phyloP scores from a whole-genome alignment of 2,113 vertebrate genomes.

The Mellivora capensis region DNA sequence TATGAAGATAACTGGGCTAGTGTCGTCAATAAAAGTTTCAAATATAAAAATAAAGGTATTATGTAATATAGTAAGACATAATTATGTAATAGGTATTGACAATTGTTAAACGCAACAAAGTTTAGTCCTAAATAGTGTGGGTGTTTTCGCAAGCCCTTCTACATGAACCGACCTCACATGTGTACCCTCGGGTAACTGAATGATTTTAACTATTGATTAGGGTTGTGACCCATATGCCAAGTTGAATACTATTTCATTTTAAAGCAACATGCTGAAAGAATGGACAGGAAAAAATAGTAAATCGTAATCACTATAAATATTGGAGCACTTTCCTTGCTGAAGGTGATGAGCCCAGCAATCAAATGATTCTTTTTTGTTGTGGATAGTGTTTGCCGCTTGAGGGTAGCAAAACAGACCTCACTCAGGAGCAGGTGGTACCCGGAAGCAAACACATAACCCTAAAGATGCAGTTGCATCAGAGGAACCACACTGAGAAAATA shows the following conservation, averaged over 20 bases:
- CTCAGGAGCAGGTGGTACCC: not conserved
- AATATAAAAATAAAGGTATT: not conserved
- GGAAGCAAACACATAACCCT: not conserved
- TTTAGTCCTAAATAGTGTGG: not conserved
- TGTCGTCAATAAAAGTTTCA: not conserved
- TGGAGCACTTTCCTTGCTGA: not conserved
- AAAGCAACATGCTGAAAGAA: not conserved
- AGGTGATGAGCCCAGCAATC: not conserved
- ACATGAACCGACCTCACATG: not conserved
- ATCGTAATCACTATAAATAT: not conserved
- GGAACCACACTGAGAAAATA: not conserved
- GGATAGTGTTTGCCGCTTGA: not conserved
- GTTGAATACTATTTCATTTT: not conserved
- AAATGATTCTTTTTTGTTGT: not conserved
- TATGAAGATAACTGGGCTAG: not conserved
- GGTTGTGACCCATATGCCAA: not conserved
- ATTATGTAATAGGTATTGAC: not conserved
- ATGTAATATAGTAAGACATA: not conserved
- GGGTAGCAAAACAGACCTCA: not conserved
- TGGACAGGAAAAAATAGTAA: not conserved
- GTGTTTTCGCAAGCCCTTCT: not conserved
- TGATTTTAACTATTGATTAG: not conserved
- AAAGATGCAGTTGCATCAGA: not conserved
- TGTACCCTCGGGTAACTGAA: not conserved
- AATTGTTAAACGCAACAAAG: not conserved